Percentiles rank a stretch among this genome's conserved stretches.
These are phyloP conservation scores for silkworm (Bombyx mori) DNA, from an alignment of 1,140 invertebrate species.

Conservation along the genomic window ASM3026992v2 NC_085119.1:11025001-11025500, in stretches of 20 bases:
- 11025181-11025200: constrained; percentile 38
- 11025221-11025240: constrained; percentile 63
- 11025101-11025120: constrained; percentile 2
- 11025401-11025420: constrained; percentile 61
- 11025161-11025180: constrained; percentile 23
- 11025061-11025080: too few relatives aligned
- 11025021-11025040: too few relatives aligned
- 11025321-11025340: constrained; percentile 72
- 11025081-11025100: background rate
- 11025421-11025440: constrained; percentile 47
- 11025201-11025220: constrained; percentile 34
- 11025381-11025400: constrained; percentile 63
- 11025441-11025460: constrained; percentile 36
- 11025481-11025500: background rate
- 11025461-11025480: constrained; percentile 17
- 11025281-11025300: constrained; percentile 64
- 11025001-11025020: constrained; percentile 10
- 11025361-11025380: constrained; percentile 67
- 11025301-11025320: constrained; percentile 71
- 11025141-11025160: constrained; percentile 23
- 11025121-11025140: constrained; percentile 7
- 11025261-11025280: constrained; percentile 71
- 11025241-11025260: constrained; percentile 68
- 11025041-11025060: too few relatives aligned
- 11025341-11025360: constrained; percentile 52